These are phyloP conservation scores for Agriotes lineatus DNA, from an alignment of 2,888 invertebrate genomes.

Conservation along the genomic window DNA sequence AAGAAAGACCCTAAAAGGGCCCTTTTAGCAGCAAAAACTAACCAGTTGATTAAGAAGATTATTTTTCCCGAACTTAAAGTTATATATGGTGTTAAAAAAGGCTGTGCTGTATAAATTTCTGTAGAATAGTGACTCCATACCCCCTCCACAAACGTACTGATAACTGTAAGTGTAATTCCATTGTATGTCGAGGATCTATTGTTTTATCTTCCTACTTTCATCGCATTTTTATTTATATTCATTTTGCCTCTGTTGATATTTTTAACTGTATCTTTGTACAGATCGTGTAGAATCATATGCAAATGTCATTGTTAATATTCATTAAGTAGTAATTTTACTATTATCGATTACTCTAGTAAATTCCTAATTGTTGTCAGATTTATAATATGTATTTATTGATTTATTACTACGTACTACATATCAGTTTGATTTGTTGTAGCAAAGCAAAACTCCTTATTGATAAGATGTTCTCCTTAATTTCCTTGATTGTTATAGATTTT, in stretches of 20 bases:
- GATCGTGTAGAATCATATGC: not conserved
- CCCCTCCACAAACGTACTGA: conserved; percentile 32
- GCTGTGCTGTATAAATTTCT: conserved; percentile 77
- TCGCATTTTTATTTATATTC: conserved; percentile 11
- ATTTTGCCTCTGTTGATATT: not conserved
- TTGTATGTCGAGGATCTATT: not conserved
- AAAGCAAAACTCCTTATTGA: too few species aligned
- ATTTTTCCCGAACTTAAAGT: conserved; percentile 89
- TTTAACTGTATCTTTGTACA: not conserved
- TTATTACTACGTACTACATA: too few species aligned
- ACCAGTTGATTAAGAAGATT: conserved; percentile 80
- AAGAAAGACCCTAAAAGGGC: conserved; percentile 84
- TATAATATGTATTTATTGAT: not conserved
- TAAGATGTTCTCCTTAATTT: too few species aligned
- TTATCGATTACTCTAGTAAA: not conserved
- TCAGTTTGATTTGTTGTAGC: too few species aligned
- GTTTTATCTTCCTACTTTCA: conserved; percentile 1
- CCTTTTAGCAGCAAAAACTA: conserved; percentile 81
- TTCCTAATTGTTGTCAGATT: too few species aligned
- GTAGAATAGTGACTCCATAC: conserved; percentile 23
- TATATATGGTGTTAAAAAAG: conserved; percentile 83
- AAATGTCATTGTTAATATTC: too few species aligned
- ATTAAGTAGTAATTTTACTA: not conserved
- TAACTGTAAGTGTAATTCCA: conserved; percentile 32
- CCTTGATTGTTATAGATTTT: too few species aligned